Percentiles rank a stretch among this genome's conserved stretches.
Evolutionary conservation across 2,888 invertebrate genomes (phyloP).

Genomic region (Nowickia ferox): DNA sequence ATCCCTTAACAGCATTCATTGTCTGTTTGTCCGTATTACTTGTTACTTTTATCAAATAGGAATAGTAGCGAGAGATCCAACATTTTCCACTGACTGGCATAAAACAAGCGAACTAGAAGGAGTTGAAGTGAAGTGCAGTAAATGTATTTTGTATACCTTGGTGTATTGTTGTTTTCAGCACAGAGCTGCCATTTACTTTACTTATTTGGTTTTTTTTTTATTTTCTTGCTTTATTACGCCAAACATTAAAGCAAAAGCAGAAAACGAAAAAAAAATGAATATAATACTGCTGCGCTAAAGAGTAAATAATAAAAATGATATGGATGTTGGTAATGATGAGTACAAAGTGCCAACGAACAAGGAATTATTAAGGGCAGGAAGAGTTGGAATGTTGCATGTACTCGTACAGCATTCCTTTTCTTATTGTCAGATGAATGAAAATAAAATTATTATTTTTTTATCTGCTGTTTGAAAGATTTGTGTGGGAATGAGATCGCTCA

Average conservation of each 20-base stretch:
- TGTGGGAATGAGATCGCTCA: background rate
- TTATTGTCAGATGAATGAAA: constrained; percentile 62
- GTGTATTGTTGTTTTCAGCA: constrained; percentile 65
- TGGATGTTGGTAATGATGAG: constrained; percentile 54
- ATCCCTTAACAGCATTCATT: constrained; percentile 58
- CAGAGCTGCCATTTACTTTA: constrained; percentile 25
- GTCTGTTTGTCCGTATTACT: constrained; percentile 49
- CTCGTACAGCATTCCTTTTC: constrained; percentile 14
- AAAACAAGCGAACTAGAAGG: constrained; percentile 40
- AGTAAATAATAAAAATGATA: constrained; percentile 53
- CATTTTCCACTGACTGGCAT: constrained; percentile 39
- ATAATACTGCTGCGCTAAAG: constrained; percentile 23
- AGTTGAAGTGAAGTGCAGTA: constrained; percentile 69
- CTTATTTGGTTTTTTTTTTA: background rate
- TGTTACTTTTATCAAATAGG: constrained; percentile 64
- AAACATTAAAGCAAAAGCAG: background rate
- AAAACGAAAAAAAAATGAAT: background rate
- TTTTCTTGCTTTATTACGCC: background rate
- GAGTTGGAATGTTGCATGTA: constrained; percentile 38
- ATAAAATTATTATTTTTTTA: constrained; percentile 52
- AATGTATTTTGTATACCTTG: constrained; percentile 62
- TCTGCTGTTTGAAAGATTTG: constrained; percentile 31
- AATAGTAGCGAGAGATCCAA: constrained; percentile 42
- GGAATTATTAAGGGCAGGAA: constrained; percentile 13
- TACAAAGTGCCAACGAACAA: constrained; percentile 44